Conservation (phyloP, 2,113 vertebrate genomes). For the Phasianus colchicus region DNA sequence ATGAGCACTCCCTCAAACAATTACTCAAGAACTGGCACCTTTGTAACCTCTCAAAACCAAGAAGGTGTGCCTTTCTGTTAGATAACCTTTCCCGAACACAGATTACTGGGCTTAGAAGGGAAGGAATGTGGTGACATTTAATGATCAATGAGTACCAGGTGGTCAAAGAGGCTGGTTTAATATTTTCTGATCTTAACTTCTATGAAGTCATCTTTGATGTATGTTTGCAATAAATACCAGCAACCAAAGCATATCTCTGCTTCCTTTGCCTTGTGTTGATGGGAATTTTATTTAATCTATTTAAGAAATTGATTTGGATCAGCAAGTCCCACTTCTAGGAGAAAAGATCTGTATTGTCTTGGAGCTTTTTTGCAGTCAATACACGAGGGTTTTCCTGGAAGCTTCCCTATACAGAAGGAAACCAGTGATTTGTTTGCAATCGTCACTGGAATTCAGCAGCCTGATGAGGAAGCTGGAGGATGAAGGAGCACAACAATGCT, state of each 20-base stretch:
- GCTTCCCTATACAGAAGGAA: background rate
- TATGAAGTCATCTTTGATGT: background rate
- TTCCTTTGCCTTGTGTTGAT: background rate
- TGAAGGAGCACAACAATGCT: background rate
- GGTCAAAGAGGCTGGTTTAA: background rate
- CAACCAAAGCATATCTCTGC: background rate
- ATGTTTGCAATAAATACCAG: background rate
- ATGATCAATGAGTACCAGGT: background rate
- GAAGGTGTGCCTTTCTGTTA: background rate
- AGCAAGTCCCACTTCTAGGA: background rate
- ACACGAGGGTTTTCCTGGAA: background rate
- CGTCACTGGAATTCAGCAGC: rapidly evolving
- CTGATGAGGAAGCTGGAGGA: background rate
- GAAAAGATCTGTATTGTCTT: background rate
- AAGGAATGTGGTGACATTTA: background rate
- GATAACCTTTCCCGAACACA: background rate
- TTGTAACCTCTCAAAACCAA: background rate
- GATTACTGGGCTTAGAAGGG: background rate
- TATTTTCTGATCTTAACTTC: background rate
- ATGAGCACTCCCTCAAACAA: background rate
- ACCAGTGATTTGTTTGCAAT: background rate
- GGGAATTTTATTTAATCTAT: background rate
- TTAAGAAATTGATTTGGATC: background rate
- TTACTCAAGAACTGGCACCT: rapidly evolving
- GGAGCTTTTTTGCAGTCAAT: background rate